A percentile compares a stretch with the other conserved stretches of the same genome.
These are phyloP conservation scores for Zapornia atra DNA, from an alignment of 2,113 vertebrate genomes.

Conservation along the genomic window DNA sequence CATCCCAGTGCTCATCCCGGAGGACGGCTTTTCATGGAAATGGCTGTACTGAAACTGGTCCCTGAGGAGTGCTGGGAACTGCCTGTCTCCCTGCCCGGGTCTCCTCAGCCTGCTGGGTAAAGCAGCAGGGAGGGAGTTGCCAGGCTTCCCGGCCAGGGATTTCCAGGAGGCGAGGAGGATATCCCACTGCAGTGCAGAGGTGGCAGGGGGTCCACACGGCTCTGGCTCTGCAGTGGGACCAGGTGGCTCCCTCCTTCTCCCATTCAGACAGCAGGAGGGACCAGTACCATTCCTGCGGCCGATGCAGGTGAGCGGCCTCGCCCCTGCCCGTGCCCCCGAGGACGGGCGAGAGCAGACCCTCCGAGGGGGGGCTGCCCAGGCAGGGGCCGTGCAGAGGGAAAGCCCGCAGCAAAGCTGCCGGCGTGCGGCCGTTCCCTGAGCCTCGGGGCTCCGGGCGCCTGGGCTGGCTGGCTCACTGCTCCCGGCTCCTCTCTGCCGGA, in stretches of 20 bases:
- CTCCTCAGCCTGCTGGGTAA: background rate
- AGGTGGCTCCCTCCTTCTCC: background rate
- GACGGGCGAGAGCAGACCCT: no score
- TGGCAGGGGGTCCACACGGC: background rate
- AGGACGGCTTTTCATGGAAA: background rate
- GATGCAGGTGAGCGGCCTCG: background rate
- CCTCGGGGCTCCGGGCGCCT: fast-evolving
- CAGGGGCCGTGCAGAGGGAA: background rate
- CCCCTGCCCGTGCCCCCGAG: background rate
- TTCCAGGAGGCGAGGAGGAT: background rate
- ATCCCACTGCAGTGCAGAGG: background rate
- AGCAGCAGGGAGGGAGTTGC: background rate
- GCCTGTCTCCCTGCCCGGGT: background rate
- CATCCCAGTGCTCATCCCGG: background rate
- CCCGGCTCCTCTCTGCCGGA: background rate
- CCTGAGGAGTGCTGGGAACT: background rate
- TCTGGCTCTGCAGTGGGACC: no score
- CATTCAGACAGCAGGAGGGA: background rate
- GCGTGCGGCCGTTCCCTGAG: fast-evolving
- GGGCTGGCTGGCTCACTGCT: background rate
- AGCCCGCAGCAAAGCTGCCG: fast-evolving
- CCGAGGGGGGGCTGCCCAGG: background rate
- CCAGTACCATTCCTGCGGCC: fast-evolving
- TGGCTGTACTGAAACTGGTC: background rate
- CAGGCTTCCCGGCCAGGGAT: background rate